These are phyloP conservation scores for Trachelus tabidus DNA, from an alignment of 2,888 invertebrate genomes.

Conservation along the genomic window DNA sequence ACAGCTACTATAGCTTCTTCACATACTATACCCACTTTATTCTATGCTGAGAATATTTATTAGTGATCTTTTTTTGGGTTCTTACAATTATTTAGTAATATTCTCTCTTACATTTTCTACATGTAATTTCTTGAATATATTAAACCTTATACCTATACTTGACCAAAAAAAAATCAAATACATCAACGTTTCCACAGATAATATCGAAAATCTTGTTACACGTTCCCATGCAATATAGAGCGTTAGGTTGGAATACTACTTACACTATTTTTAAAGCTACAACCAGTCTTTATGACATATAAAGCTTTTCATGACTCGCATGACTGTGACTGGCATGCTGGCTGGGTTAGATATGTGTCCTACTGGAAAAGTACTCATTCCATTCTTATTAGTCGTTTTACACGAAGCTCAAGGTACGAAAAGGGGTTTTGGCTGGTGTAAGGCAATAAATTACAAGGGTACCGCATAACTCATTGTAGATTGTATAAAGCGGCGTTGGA, in stretches of 20 bases:
- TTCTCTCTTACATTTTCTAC: background rate
- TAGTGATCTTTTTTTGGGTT: background rate
- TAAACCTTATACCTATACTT: background rate
- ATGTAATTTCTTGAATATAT: too few species aligned
- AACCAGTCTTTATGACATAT: background rate
- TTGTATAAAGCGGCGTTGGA: background rate
- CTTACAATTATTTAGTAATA: background rate
- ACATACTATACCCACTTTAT: background rate
- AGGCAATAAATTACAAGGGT: background rate
- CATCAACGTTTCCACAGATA: too few species aligned
- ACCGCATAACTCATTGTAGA: background rate
- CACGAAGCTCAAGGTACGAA: background rate
- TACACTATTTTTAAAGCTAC: background rate
- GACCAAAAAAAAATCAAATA: background rate
- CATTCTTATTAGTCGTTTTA: background rate
- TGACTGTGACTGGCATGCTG: background rate
- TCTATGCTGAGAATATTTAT: background rate
- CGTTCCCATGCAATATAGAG: background rate
- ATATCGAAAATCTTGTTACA: too few species aligned
- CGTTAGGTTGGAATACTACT: background rate
- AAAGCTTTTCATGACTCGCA: background rate
- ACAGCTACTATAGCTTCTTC: background rate
- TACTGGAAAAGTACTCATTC: background rate
- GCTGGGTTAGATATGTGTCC: background rate
- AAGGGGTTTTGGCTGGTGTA: background rate